A percentile compares a stretch with the other conserved stretches of the same genome.
Evolutionary conservation across 30 jellyfish, hydroid and myxozoan genomes (phyloP).

Genomic region (Nemopilema nomurai): DNA sequence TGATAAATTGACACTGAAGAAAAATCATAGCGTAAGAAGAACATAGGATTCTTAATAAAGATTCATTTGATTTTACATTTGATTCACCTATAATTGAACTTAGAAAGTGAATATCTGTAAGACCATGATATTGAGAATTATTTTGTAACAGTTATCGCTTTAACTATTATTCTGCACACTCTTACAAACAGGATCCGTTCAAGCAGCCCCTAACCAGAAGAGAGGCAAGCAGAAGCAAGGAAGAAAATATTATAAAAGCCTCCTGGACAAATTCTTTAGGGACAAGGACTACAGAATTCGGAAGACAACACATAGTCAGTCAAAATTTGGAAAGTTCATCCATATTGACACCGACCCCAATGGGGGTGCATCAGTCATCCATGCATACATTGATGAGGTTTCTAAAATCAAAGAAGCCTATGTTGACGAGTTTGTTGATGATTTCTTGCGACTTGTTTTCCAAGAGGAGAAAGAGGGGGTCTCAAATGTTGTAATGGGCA

Average conservation of each 20-base stretch:
- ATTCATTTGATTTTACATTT: too few species aligned
- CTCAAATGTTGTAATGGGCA: slow-evolving; percentile 91
- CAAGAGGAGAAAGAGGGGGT: slow-evolving; percentile 75
- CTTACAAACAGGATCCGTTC: slow-evolving; percentile 21
- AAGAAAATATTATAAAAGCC: slow-evolving; percentile 69
- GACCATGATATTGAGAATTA: too few species aligned
- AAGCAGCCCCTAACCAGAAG: neutral
- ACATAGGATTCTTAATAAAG: too few species aligned
- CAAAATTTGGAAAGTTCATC: slow-evolving; percentile 87
- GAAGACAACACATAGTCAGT: slow-evolving; percentile 37
- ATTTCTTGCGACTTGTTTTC: slow-evolving; percentile 72
- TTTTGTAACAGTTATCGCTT: too few species aligned
- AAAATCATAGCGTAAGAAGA: too few species aligned
- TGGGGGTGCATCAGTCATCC: slow-evolving; percentile 95
- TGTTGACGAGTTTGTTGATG: slow-evolving; percentile 87
- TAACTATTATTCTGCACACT: too few species aligned
- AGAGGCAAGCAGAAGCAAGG: slow-evolving; percentile 16
- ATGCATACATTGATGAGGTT: slow-evolving; percentile 92
- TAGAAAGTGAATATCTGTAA: too few species aligned
- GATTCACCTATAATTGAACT: too few species aligned
- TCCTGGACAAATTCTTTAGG: slow-evolving; percentile 71
- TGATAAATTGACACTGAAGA: too few species aligned
- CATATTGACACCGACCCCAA: slow-evolving; percentile 88
- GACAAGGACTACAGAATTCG: slow-evolving; percentile 78
- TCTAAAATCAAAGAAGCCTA: slow-evolving; percentile 88